Evolutionary conservation across 2,888 invertebrate species (phyloP).

Genomic region (Acleris holmiana): DNA sequence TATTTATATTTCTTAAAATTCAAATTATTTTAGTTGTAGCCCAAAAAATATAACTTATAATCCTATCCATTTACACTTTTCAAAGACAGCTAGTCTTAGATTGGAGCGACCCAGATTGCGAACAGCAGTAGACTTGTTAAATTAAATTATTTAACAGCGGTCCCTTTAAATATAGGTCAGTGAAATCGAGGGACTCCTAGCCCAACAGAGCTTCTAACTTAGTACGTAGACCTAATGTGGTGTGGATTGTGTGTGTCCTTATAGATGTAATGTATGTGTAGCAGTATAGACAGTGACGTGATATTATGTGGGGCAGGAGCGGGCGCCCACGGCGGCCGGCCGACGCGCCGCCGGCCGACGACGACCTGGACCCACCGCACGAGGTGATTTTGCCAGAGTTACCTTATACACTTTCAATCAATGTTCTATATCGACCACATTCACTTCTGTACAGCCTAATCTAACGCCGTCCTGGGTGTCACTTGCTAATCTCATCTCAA

Average conservation of each 20-base stretch:
- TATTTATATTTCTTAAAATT: not conserved
- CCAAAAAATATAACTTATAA: too few relatives aligned
- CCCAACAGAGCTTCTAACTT: not conserved
- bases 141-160: too few relatives aligned
- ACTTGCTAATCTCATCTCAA: constrained; percentile 59
- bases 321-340: constrained; percentile 75
- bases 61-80: too few relatives aligned
- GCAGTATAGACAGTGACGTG: constrained; percentile 56
- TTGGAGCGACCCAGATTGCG: too few relatives aligned
- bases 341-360: constrained; percentile 73
- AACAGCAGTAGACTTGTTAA: too few relatives aligned
- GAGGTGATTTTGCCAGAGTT: constrained; percentile 85
- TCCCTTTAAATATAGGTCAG: too few relatives aligned
- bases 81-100: too few relatives aligned
- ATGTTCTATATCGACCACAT: constrained; percentile 59
- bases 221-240: constrained; percentile 8
- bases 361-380: constrained; percentile 76
- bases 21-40: too few relatives aligned
- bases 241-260: constrained; percentile 20
- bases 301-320: constrained; percentile 79
- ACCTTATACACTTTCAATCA: constrained; percentile 69
- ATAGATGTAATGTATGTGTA: constrained; percentile 27
- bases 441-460: constrained; percentile 71
- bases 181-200: not conserved
- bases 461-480: constrained; percentile 71